Evolutionary conservation across 2,888 invertebrate genomes (phyloP).

Genomic region (Dynastes hyllus): DNA sequence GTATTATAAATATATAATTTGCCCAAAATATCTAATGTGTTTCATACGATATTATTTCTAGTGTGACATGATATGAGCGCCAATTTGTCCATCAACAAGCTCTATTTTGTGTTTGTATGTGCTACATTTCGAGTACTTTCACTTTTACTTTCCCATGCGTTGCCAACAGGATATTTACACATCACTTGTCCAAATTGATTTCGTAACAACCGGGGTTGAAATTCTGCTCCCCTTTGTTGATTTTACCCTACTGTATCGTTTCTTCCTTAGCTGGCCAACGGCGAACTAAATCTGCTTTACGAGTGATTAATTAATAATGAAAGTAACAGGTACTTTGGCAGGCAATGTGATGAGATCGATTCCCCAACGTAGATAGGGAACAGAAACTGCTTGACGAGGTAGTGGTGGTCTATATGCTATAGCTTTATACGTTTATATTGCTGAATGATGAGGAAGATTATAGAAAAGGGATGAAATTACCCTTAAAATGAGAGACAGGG

Average conservation of each 20-base stretch:
- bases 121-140: slow-evolving; percentile 16
- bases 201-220: slow-evolving; percentile 7
- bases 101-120: neutral
- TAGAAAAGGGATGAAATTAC: neutral
- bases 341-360: slow-evolving; percentile 29
- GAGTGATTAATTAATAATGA: slow-evolving; percentile 33
- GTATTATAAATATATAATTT: no score
- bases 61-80: neutral
- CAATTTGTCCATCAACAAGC: slow-evolving; percentile 22
- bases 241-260: slow-evolving; percentile 12
- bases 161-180: slow-evolving; percentile 18
- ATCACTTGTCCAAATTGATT: slow-evolving; percentile 31
- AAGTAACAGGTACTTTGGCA: slow-evolving; percentile 33
- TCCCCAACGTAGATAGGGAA: neutral
- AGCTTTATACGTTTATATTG: no score
- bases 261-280: neutral
- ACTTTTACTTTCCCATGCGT: slow-evolving; percentile 16
- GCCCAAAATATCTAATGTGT: neutral
- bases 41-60: neutral
- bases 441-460: no score
- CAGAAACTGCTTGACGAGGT: neutral
- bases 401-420: neutral
- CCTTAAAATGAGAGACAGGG: no score
- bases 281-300: slow-evolving; percentile 31
- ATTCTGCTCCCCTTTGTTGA: slow-evolving; percentile 3